Conservation (phyloP, 2,113 vertebrate genomes). For the Narcine bancroftii region DNA sequence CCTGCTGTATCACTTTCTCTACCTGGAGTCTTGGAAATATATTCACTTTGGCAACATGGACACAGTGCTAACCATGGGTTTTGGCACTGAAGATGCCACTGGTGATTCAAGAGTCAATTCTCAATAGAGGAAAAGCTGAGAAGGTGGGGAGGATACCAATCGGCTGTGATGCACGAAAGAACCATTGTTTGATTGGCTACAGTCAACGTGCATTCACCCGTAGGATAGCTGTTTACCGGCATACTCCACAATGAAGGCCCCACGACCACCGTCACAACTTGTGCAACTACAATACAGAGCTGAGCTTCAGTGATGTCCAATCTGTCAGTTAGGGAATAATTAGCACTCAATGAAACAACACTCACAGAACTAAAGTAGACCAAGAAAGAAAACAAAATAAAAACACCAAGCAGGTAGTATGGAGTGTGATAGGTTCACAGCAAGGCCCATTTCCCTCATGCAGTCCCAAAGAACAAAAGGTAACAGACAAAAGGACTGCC, state of each 20-base stretch:
- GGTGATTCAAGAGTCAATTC: background rate
- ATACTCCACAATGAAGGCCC: conserved; percentile 65
- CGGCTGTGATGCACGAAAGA: conserved; percentile 54
- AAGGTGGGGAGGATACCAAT: background rate
- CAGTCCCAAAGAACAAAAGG: background rate
- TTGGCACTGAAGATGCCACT: background rate
- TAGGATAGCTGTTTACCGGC: conserved; percentile 56
- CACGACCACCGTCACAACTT: conserved; percentile 59
- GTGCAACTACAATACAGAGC: conserved; percentile 59
- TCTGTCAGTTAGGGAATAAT: conserved; percentile 52
- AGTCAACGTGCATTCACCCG: conserved; percentile 42
- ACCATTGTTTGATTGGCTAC: conserved; percentile 44
- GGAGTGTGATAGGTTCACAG: background rate
- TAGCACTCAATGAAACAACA: background rate
- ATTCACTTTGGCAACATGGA: background rate
- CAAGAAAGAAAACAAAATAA: background rate
- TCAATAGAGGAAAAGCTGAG: background rate
- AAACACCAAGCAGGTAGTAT: no score
- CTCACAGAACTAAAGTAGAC: background rate
- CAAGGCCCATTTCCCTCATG: background rate
- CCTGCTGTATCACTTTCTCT: background rate
- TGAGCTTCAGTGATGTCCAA: conserved; percentile 71
- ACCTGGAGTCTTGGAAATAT: background rate
- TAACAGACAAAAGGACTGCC: no score
- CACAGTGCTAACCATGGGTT: background rate